These are phyloP conservation scores for Leptura quadrifasciata DNA, from an alignment of 2,888 invertebrate genomes.

Conservation along the genomic window DNA sequence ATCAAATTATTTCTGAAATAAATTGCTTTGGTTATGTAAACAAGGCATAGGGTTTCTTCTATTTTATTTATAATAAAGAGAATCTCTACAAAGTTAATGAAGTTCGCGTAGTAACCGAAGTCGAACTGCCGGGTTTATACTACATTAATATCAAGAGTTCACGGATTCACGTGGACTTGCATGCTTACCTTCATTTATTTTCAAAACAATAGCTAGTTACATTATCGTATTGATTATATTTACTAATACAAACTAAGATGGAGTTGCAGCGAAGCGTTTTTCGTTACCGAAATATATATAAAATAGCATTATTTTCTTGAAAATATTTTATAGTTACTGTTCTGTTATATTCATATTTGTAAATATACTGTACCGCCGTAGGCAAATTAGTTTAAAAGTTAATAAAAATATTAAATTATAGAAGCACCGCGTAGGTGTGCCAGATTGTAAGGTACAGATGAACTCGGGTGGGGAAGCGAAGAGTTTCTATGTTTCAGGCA, in stretches of 20 bases:
- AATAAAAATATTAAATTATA: too few species aligned
- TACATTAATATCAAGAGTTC: slow-evolving; percentile 13
- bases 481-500: too few species aligned
- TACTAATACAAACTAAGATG: not conserved
- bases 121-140: not conserved
- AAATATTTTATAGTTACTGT: too few species aligned
- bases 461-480: too few species aligned
- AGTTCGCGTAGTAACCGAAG: slow-evolving; percentile 27
- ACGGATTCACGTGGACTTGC: slow-evolving; percentile 13
- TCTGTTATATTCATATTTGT: too few species aligned
- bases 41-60: slow-evolving; percentile 36
- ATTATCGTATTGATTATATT: slow-evolving; percentile 11
- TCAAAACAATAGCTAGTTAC: slow-evolving; percentile 14
- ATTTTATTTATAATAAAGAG: slow-evolving; percentile 44
- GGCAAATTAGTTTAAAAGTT: too few species aligned
- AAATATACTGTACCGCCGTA: too few species aligned
- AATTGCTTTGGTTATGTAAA: slow-evolving; percentile 44
- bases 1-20: slow-evolving; percentile 18
- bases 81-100: slow-evolving; percentile 52
- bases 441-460: too few species aligned
- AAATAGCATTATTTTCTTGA: too few species aligned
- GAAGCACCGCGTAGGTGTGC: too few species aligned
- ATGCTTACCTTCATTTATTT: slow-evolving; percentile 14
- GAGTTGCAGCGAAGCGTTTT: too few species aligned
- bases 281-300: too few species aligned